Conservation (phyloP, 2,888 invertebrate species). For the Trachelus iudaicus region DNA sequence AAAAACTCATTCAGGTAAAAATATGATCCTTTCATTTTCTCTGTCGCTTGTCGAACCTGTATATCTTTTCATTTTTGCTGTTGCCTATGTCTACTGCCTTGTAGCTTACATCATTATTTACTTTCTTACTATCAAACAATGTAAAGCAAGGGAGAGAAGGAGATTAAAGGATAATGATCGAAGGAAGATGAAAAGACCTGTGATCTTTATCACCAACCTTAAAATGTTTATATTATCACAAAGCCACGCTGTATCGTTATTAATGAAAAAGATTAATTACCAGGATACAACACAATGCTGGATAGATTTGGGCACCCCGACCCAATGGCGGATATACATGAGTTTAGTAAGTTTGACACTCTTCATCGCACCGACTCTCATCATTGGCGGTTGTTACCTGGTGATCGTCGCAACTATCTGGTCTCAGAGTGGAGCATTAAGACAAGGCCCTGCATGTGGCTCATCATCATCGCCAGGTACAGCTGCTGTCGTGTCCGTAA, state of each 20-base stretch:
- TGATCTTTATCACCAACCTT: not conserved
- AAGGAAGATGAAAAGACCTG: not conserved
- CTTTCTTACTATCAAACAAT: not conserved
- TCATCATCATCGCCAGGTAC: constrained; percentile 54
- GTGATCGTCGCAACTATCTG: constrained; percentile 93
- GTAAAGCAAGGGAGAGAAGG: not conserved
- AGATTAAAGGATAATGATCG: too few species aligned
- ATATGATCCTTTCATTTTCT: not conserved
- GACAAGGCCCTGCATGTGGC: constrained; percentile 62
- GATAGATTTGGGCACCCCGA: constrained; percentile 82
- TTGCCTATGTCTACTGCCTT: not conserved
- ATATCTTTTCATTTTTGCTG: too few species aligned
- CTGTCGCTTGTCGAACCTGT: too few species aligned
- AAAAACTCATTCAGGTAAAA: constrained; percentile 76
- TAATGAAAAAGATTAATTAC: not conserved
- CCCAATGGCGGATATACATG: constrained; percentile 91
- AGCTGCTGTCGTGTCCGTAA: constrained; percentile 66
- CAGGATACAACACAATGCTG: constrained; percentile 79
- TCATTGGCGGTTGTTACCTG: constrained; percentile 90
- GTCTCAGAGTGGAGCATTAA: constrained; percentile 68
- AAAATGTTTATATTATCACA: not conserved
- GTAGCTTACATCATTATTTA: not conserved
- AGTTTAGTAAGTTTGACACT: constrained; percentile 82
- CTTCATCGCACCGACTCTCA: constrained; percentile 86
- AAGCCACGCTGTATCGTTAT: not conserved